Evolutionary conservation across 2,113 vertebrate species (phyloP).

Genomic region (Myrmophylax atrothorax): DNA sequence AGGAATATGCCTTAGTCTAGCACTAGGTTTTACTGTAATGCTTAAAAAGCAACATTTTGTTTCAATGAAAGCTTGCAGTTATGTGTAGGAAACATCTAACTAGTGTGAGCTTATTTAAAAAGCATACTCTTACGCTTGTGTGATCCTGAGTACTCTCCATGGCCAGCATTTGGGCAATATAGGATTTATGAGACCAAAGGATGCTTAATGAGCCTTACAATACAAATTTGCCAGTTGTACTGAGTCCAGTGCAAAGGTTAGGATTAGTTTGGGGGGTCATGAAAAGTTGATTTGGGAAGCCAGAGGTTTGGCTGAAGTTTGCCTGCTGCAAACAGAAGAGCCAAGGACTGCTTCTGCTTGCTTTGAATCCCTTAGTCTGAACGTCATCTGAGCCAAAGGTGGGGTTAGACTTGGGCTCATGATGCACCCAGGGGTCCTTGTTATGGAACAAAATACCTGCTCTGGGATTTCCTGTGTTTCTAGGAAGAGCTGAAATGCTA

Average conservation of each 20-base stretch:
- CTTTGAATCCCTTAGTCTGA: neutral
- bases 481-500: neutral
- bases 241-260: neutral
- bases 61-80: slow-evolving; percentile 17
- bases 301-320: neutral
- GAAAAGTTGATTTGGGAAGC: slow-evolving; percentile 25
- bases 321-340: neutral
- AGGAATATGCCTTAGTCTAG: neutral
- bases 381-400: neutral
- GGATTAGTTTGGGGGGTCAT: slow-evolving; percentile 4
- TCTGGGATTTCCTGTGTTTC: neutral
- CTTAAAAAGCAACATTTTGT: neutral
- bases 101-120: neutral
- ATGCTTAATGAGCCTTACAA: neutral
- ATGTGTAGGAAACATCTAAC: neutral
- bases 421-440: neutral
- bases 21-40: neutral
- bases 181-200: slow-evolving; percentile 24
- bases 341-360: neutral
- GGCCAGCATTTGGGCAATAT: neutral
- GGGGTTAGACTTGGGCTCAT: neutral
- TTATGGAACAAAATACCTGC: neutral
- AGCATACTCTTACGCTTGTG: neutral
- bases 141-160: neutral
- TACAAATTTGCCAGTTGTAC: slow-evolving; percentile 33